These are phyloP conservation scores for Anagrus nilaparvatae DNA, from an alignment of 1,140 invertebrate genomes.

Conservation along the genomic window DNA sequence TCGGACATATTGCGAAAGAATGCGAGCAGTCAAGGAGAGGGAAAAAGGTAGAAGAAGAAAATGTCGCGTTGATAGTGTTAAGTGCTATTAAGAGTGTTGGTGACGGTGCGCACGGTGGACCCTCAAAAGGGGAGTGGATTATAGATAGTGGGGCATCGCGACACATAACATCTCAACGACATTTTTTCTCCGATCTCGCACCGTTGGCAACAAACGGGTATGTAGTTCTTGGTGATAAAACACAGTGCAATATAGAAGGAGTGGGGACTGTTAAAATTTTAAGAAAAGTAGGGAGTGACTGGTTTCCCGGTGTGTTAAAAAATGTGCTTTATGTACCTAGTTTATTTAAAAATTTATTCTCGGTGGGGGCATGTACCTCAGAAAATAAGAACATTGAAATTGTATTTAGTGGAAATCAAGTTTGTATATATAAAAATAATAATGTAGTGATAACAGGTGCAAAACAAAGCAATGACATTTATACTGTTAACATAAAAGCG, in stretches of 20 bases:
- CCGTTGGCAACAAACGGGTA: slow-evolving; percentile 10
- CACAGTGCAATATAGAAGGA: slow-evolving; percentile 10
- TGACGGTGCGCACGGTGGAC: not conserved
- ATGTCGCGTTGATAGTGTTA: not conserved
- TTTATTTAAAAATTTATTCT: slow-evolving; percentile 18
- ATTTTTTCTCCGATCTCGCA: slow-evolving; percentile 15
- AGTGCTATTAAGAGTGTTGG: too few species aligned
- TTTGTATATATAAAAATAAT: slow-evolving; percentile 13
- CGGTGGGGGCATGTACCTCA: slow-evolving; percentile 12
- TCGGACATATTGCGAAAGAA: not conserved
- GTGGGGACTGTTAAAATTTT: slow-evolving; percentile 14
- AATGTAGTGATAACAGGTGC: slow-evolving; percentile 17
- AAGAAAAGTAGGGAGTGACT: slow-evolving; percentile 11
- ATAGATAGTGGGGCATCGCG: slow-evolving; percentile 17
- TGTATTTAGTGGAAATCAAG: slow-evolving; percentile 10
- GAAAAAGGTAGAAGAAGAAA: not conserved
- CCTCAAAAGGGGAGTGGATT: slow-evolving; percentile 15
- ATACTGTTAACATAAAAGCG: slow-evolving; percentile 16
- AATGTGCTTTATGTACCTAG: slow-evolving; percentile 16
- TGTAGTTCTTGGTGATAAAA: slow-evolving; percentile 13
- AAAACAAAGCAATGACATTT: slow-evolving; percentile 13
- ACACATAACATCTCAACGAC: slow-evolving; percentile 15
- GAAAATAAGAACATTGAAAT: slow-evolving; percentile 14
- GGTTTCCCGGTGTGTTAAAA: slow-evolving; percentile 6
- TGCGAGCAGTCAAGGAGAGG: too few species aligned